These are phyloP conservation scores for Chirona hameri DNA, from an alignment of 2,888 invertebrate genomes.

Conservation along the genomic window DNA sequence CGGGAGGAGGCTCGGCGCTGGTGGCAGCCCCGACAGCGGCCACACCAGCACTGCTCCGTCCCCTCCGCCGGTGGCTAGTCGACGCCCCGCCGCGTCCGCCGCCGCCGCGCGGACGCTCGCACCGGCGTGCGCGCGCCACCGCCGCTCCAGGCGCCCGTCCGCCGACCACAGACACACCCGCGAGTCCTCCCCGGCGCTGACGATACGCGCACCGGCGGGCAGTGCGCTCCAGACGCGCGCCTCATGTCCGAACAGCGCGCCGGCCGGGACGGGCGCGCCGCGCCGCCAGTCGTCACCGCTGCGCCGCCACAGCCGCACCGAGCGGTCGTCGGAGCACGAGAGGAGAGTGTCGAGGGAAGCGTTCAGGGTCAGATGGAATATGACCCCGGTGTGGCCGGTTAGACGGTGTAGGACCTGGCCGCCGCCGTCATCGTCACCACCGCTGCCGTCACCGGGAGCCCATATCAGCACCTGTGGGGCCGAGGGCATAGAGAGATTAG, in stretches of 20 bases:
- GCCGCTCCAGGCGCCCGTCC: neutral
- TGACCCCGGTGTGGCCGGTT: neutral
- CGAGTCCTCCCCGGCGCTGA: constrained; percentile 24
- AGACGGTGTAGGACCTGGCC: neutral
- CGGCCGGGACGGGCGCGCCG: neutral
- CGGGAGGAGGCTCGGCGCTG: neutral
- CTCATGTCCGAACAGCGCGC: neutral
- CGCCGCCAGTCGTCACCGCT: neutral
- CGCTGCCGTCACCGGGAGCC: neutral
- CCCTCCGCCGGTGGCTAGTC: neutral
- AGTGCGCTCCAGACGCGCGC: constrained; percentile 7
- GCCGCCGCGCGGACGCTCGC: neutral
- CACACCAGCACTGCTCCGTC: neutral
- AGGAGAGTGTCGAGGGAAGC: neutral
- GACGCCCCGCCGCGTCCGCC: no score
- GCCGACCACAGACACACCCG: constrained; percentile 5
- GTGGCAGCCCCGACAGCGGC: neutral
- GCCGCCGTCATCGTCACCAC: no score
- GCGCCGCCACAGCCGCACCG: constrained; percentile 24
- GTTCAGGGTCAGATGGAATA: neutral
- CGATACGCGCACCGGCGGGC: neutral
- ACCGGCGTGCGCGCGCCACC: constrained; percentile 10
- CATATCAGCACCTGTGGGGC: constrained; percentile 26
- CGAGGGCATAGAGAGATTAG: no score
- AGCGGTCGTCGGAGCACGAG: constrained; percentile 13